Percentiles rank a stretch among this genome's conserved stretches.
Evolutionary conservation across 2,797 vertebrate genomes (phyloP).

Genomic region (Galago senegalensis): DNA sequence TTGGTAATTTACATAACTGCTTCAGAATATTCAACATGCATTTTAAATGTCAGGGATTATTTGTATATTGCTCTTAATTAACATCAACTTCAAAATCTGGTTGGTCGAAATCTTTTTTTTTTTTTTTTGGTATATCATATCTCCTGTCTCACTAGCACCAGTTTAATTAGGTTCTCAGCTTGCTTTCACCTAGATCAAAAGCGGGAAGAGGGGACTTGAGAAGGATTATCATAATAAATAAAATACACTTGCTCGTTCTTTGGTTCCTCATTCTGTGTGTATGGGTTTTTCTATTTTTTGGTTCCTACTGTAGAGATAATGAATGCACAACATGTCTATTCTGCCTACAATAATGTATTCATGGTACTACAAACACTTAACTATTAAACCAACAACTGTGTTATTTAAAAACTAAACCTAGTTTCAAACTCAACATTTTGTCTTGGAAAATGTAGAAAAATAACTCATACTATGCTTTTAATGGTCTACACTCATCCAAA

Average conservation of each 20-base stretch:
- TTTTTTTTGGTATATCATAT: slow-evolving; percentile 46
- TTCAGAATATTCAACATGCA: slow-evolving; percentile 80
- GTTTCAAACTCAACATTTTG: slow-evolving; percentile 58
- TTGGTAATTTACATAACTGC: slow-evolving; percentile 82
- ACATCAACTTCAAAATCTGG: slow-evolving; percentile 81
- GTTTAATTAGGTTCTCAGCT: slow-evolving; percentile 85
- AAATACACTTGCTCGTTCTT: slow-evolving; percentile 65
- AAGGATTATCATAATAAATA: slow-evolving; percentile 85
- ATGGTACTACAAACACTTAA: slow-evolving; percentile 27
- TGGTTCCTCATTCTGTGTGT: slow-evolving; percentile 59
- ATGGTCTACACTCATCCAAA: slow-evolving; percentile 21
- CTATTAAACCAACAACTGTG: slow-evolving; percentile 65
- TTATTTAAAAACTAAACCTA: slow-evolving; percentile 70
- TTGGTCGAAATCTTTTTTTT: slow-evolving; percentile 69
- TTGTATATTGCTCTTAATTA: slow-evolving; percentile 84
- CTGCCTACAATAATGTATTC: slow-evolving; percentile 67
- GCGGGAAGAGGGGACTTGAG: slow-evolving; percentile 72
- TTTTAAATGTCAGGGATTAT: slow-evolving; percentile 85
- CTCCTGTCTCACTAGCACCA: slow-evolving; percentile 64
- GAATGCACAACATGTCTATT: slow-evolving; percentile 67
- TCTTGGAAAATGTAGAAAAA: slow-evolving; percentile 39
- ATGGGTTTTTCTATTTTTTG: background rate
- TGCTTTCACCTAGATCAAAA: slow-evolving; percentile 85
- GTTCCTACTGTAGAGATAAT: slow-evolving; percentile 71
- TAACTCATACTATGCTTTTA: slow-evolving; percentile 55